These are phyloP conservation scores for Neuroterus valhalla DNA, from an alignment of 1,140 invertebrate genomes.

Conservation along the genomic window DNA sequence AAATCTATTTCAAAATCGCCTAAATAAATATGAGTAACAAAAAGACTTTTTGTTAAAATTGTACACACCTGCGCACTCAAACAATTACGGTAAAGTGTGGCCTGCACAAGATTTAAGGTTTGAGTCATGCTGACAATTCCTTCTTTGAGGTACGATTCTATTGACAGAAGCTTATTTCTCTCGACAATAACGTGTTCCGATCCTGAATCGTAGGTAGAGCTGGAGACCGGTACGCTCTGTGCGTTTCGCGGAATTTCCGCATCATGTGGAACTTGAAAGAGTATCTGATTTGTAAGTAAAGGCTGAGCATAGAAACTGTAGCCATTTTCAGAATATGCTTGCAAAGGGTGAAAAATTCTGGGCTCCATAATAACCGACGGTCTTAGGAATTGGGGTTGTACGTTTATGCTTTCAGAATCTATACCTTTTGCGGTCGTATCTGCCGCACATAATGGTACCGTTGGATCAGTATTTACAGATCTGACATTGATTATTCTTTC, in stretches of 20 bases:
- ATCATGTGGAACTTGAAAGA: neutral
- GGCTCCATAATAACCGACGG: neutral
- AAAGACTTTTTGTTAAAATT: neutral
- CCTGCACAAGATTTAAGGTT: constrained; percentile 14
- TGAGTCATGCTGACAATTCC: constrained; percentile 21
- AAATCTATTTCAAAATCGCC: neutral
- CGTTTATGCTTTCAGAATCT: neutral
- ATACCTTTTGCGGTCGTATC: neutral
- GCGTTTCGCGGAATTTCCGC: neutral
- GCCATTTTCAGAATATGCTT: neutral
- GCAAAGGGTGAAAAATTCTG: no score
- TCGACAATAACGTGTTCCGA: neutral
- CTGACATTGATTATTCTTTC: neutral
- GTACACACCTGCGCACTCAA: neutral
- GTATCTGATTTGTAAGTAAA: neutral
- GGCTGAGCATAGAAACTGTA: neutral
- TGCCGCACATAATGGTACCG: neutral
- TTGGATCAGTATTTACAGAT: neutral
- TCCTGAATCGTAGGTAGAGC: neutral
- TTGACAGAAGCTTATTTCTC: neutral
- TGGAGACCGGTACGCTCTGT: neutral
- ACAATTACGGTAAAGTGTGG: neutral
- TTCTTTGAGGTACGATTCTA: constrained; percentile 7
- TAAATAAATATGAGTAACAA: neutral
- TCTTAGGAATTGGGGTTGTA: neutral